Percentiles rank a stretch among this genome's conserved stretches.
phyloP scores from a whole-genome alignment of 1,140 invertebrate species.

The Trypoxylus dichotomus region DNA sequence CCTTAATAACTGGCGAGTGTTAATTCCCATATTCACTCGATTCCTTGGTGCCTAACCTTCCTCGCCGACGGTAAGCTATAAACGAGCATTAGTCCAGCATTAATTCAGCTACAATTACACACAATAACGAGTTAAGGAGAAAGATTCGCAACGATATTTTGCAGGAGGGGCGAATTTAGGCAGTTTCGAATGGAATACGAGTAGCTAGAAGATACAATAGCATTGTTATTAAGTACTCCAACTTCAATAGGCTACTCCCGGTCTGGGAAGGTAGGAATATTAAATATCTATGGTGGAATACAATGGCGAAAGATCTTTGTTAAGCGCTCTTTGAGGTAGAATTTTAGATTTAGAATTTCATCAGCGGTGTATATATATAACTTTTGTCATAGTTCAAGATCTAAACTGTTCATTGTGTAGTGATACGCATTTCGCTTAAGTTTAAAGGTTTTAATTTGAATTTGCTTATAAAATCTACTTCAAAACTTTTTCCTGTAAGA shows the following conservation, averaged over 20 bases:
- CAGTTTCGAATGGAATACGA: not conserved
- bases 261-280: no score
- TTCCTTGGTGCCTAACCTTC: not conserved
- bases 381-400: no score
- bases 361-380: no score
- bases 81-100: not conserved
- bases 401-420: no score
- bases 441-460: no score
- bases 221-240: not conserved
- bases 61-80: not conserved
- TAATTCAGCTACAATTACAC: not conserved
- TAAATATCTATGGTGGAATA: no score
- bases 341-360: no score
- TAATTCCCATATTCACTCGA: not conserved
- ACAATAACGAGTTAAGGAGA: slow-evolving; percentile 3
- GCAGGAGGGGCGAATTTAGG: not conserved
- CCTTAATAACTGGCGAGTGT: slow-evolving; percentile 8
- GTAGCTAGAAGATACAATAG: not conserved
- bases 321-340: no score
- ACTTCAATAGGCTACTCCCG: not conserved
- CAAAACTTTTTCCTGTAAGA: no score
- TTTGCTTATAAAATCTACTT: no score
- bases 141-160: not conserved
- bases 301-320: no score
- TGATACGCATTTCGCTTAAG: no score